phyloP scores from a whole-genome alignment of 1,140 invertebrate genomes.

The Drosophila ironensis region DNA sequence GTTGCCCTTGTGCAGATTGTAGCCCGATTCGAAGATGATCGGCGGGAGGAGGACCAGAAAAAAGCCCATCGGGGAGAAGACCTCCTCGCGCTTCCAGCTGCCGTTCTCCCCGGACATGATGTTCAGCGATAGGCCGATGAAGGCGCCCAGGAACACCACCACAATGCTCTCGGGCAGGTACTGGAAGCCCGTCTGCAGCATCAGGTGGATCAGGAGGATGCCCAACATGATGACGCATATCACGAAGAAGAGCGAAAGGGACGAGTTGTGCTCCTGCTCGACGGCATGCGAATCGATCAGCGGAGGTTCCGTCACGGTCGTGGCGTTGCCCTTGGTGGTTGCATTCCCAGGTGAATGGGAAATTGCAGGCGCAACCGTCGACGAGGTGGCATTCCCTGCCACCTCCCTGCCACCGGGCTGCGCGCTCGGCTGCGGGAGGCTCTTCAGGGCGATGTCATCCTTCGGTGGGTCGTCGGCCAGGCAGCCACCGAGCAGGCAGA shows the following conservation, averaged over 20 bases:
- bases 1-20: constrained; percentile 99
- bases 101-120: constrained; percentile 94
- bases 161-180: constrained; percentile 98
- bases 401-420: no score
- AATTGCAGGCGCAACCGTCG: neutral
- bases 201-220: constrained; percentile 95
- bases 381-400: constrained; percentile 1
- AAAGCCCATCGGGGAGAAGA: constrained; percentile 98
- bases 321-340: constrained; percentile 27
- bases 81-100: constrained; percentile 98
- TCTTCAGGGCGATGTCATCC: neutral
- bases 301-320: constrained; percentile 65
- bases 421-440: no score
- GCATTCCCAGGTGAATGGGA: constrained; percentile 5
- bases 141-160: constrained; percentile 96
- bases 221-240: constrained; percentile 95
- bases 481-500: neutral
- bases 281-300: constrained; percentile 90
- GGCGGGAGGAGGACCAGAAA: constrained; percentile 98
- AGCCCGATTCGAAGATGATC: constrained; percentile 99
- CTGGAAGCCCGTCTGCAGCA: constrained; percentile 97
- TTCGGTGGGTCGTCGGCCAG: neutral
- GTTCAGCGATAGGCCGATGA: constrained; percentile 95
- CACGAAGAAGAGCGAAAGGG: constrained; percentile 98
- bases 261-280: constrained; percentile 97